Percentiles rank a stretch among this genome's conserved stretches.
Evolutionary conservation across 2,113 vertebrate species (phyloP).

Genomic region (Rhynchopsitta pachyrhyncha): DNA sequence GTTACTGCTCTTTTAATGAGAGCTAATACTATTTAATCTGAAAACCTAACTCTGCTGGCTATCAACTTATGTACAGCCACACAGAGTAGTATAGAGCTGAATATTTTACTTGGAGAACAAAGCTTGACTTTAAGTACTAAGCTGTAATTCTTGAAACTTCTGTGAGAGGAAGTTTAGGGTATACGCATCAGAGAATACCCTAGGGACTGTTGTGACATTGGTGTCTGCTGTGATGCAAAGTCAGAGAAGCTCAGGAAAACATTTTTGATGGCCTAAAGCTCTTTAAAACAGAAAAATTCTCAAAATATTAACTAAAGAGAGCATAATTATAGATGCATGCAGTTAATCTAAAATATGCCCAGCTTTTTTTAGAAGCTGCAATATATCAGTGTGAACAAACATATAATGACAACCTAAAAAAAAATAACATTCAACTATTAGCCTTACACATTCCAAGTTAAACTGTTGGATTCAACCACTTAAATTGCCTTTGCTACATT

Average conservation of each 20-base stretch:
- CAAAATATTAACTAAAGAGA: not conserved
- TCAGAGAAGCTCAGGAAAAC: not conserved
- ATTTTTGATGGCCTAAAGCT: slow-evolving; percentile 11
- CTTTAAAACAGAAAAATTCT: not conserved
- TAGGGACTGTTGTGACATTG: not conserved
- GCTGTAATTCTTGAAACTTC: slow-evolving; percentile 43
- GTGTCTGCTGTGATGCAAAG: slow-evolving; percentile 7
- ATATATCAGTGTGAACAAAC: not conserved
- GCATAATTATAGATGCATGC: not conserved
- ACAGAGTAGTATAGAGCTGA: not conserved
- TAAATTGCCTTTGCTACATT: not conserved
- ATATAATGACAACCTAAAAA: slow-evolving; percentile 4
- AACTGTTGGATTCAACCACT: not conserved
- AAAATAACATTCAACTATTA: not conserved
- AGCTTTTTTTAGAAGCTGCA: not conserved
- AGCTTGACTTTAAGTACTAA: slow-evolving; percentile 28
- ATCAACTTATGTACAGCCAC: not conserved
- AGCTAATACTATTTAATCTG: not conserved
- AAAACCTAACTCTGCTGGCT: not conserved
- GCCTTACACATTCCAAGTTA: not conserved
- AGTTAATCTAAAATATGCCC: slow-evolving; percentile 1
- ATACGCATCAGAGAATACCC: not conserved
- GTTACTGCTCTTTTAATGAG: not conserved
- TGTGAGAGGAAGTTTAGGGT: slow-evolving; percentile 5
- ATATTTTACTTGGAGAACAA: slow-evolving; percentile 40